Percentiles rank a stretch among this genome's conserved stretches.
phyloP scores from a whole-genome alignment of 2,113 vertebrate genomes.

The Nerophis lumbriciformis region DNA sequence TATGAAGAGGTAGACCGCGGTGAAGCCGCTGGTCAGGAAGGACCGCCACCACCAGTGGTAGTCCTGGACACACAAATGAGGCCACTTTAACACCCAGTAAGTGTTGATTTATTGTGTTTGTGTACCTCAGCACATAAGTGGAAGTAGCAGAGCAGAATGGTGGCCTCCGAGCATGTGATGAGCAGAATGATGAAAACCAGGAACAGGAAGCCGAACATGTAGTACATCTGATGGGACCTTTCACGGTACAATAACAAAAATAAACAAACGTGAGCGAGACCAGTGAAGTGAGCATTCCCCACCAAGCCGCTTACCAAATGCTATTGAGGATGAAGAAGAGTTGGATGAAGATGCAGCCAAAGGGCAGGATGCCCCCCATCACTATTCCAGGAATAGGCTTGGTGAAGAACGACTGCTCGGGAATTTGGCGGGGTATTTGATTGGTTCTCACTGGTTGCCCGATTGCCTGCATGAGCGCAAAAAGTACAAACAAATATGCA shows the following conservation, averaged over 20 bases:
- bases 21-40: constrained; percentile 96
- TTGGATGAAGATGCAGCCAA: constrained; percentile 98
- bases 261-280: neutral
- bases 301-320: constrained; percentile 82
- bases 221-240: constrained; percentile 99
- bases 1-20: constrained; percentile 91
- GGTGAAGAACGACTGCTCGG: constrained; percentile 96
- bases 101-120: neutral
- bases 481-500: neutral
- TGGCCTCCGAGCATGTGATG: constrained; percentile 98
- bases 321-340: constrained; percentile 99
- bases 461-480: constrained; percentile 75
- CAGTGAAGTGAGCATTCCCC: neutral
- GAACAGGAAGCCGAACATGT: constrained; percentile 99
- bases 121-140: constrained; percentile 96
- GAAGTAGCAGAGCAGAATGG: constrained; percentile 97
- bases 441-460: constrained; percentile 97
- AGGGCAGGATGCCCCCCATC: constrained; percentile 97
- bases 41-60: constrained; percentile 99
- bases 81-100: neutral
- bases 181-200: constrained; percentile 97
- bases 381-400: constrained; percentile 92
- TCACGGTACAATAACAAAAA: constrained; percentile 4
- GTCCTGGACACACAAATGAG: constrained; percentile 71
- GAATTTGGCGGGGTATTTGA: constrained; percentile 97